Percentiles rank a stretch among this genome's conserved stretches.
These are phyloP conservation scores for Crotophaga sulcirostris DNA, from an alignment of 2,113 vertebrate species.

Conservation along the genomic window DNA sequence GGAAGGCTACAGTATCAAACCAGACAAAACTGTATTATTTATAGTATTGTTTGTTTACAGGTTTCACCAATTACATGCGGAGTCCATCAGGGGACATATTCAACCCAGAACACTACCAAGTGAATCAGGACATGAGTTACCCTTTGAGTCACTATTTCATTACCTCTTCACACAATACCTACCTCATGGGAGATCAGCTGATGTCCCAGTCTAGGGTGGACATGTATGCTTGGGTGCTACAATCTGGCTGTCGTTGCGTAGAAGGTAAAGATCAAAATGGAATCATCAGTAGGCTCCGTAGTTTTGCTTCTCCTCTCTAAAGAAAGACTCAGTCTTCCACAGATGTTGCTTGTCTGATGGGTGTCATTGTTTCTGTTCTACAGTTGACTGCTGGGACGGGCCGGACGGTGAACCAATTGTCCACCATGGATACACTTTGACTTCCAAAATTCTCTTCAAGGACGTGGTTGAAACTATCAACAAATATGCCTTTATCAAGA, in stretches of 20 bases:
- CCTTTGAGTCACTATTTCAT: slow-evolving; percentile 95
- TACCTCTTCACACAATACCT: slow-evolving; percentile 98
- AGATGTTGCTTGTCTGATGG: neutral
- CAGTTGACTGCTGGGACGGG: slow-evolving; percentile 98
- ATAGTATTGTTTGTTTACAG: slow-evolving; percentile 56
- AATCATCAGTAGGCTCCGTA: neutral
- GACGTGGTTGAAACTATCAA: slow-evolving; percentile 98
- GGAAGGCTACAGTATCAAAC: neutral
- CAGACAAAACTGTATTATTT: neutral
- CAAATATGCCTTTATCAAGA: slow-evolving; percentile 93
- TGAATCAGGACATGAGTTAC: slow-evolving; percentile 92
- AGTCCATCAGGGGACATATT: slow-evolving; percentile 94
- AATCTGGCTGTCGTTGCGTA: slow-evolving; percentile 94
- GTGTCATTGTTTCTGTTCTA: neutral
- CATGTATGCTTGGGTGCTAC: slow-evolving; percentile 98
- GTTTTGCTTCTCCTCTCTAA: neutral
- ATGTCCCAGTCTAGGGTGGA: slow-evolving; percentile 97
- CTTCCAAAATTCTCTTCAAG: slow-evolving; percentile 97
- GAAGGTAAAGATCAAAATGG: slow-evolving; percentile 81
- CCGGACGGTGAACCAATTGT: slow-evolving; percentile 95
- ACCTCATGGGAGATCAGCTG: slow-evolving; percentile 97
- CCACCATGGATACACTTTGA: slow-evolving; percentile 95
- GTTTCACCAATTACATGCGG: slow-evolving; percentile 94
- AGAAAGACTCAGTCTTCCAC: neutral
- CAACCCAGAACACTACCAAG: slow-evolving; percentile 87